Base-by-base conservation (phyloP, 2,797 vertebrate genomes). In the Anguilla pacifica region DNA sequence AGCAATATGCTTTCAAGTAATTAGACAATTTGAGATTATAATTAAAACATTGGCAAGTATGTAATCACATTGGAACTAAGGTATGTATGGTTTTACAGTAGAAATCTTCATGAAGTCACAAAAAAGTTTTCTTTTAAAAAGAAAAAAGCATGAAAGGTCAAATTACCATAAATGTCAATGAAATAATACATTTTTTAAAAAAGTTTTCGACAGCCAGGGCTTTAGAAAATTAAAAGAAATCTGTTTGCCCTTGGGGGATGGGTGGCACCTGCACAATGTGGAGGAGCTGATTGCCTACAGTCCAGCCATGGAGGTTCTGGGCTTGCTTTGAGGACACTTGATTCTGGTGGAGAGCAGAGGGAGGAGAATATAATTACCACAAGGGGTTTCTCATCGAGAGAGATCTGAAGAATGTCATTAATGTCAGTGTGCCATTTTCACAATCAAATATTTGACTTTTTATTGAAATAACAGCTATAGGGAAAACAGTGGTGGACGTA, bases 171-270 rank as follows among this genome's bases (percentile, higher is more conserved):
- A 22, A 17, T 81, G 39, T 79, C 19, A 79, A 39, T 79, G 11
- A 79, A 79, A 46, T 46, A 46, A 46, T 46, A 81, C 7, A 2
- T 6, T 22, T 31, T 35, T 35, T 35, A 6, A 64, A 64, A 64
- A 82, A n/a, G 43, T 82, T 82, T 82, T 10, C 79, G 51, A 51
- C 19, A 11, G 46, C 19, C 39, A 82, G 7, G 10, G 46, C 22
- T 7, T 51, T 5, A 49, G 39, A 81, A 93, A 91, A 92, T 89
- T 83, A 59, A 87, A 89, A 83, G 91, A 93, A 93, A 1, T 64
- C 17, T 9, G 94, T 94, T 94, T 94, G 91, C 90, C 88, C 86
- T 46, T 89, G 88, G 90, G 92, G 92, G 91, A 86, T 88, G 77
- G 70, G 85, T 89, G 89, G 91, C 91, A 92, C 92, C 92, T 85